A percentile compares a stretch with the other conserved stretches of the same genome.
Evolutionary conservation across 2,888 invertebrate genomes (phyloP).

Genomic region (Orthonychiurus folsomi): DNA sequence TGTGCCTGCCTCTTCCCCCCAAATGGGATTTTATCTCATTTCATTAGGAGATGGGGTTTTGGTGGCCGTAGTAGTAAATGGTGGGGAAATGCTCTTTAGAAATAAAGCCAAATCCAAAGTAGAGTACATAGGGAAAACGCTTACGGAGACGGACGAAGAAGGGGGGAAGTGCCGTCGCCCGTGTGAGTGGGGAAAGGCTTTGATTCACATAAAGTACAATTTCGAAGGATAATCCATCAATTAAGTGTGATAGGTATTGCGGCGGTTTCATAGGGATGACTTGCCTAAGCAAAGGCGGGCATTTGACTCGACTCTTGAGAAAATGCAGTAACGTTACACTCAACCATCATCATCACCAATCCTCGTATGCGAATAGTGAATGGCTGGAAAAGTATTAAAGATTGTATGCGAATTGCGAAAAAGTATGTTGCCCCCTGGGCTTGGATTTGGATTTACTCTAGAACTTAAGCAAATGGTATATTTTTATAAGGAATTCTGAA

Average conservation of each 20-base stretch:
- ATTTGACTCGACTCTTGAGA: slow-evolving; percentile 11
- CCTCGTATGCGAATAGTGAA: too few species aligned
- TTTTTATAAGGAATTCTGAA: too few species aligned
- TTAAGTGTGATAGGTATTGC: slow-evolving; percentile 37
- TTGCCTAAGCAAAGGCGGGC: slow-evolving; percentile 3
- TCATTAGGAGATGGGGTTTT: slow-evolving; percentile 3
- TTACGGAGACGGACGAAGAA: background rate
- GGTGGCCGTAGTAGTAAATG: background rate
- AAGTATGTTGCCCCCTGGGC: too few species aligned
- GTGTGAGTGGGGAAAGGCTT: slow-evolving; percentile 19
- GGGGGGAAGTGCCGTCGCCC: too few species aligned
- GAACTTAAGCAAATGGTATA: background rate
- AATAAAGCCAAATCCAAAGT: background rate
- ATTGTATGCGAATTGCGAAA: too few species aligned
- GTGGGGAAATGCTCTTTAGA: background rate
- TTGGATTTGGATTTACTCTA: background rate
- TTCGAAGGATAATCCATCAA: slow-evolving; percentile 38
- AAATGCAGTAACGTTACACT: background rate
- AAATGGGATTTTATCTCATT: slow-evolving; percentile 12
- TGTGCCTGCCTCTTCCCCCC: too few species aligned
- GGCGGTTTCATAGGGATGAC: slow-evolving; percentile 26
- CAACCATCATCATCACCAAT: background rate
- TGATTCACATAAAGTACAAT: slow-evolving; percentile 35
- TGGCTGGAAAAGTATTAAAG: too few species aligned
- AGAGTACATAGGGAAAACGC: slow-evolving; percentile 2